Percentiles rank a stretch among this genome's conserved stretches.
phyloP scores from a whole-genome alignment of 2,797 vertebrate species.

The Pyrocephalus nanus region DNA sequence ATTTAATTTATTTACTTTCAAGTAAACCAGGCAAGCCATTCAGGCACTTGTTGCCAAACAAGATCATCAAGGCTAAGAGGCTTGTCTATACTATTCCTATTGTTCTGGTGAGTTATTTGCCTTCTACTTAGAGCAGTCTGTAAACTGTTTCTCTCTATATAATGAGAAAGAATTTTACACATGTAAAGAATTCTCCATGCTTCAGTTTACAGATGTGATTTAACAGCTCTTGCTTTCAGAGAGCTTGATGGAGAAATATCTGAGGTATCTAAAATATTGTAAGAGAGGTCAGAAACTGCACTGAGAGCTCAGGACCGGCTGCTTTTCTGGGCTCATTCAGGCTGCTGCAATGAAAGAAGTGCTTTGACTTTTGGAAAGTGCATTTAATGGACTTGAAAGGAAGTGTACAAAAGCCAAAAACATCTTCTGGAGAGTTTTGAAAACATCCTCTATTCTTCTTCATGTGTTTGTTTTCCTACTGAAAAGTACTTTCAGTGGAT shows the following conservation, averaged over 20 bases:
- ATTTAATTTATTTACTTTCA: constrained; percentile 32
- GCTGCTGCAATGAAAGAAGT: not conserved
- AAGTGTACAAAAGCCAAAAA: not conserved
- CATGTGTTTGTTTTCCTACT: not conserved
- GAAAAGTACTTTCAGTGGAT: not conserved
- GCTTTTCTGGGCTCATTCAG: not conserved
- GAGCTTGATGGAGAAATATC: not conserved
- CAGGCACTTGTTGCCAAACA: constrained; percentile 29
- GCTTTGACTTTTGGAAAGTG: not conserved
- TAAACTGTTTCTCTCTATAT: not conserved
- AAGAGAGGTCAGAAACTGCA: not conserved
- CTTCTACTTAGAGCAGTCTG: not conserved
- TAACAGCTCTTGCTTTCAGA: not conserved
- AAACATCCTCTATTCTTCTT: not conserved
- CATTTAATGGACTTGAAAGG: not conserved
- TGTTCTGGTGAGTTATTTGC: constrained; percentile 29
- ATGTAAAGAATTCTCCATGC: constrained; percentile 22
- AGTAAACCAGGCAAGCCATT: constrained; percentile 19
- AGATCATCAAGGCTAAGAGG: constrained; percentile 24
- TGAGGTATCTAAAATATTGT: constrained; percentile 15
- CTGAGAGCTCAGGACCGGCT: not conserved
- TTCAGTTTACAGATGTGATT: constrained; percentile 6
- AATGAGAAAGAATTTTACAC: constrained; percentile 44
- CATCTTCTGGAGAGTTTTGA: not conserved
- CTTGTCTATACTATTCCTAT: constrained; percentile 6